phyloP scores from a whole-genome alignment of 2,888 invertebrate species.

The Mesorhabditis spiculigera region DNA sequence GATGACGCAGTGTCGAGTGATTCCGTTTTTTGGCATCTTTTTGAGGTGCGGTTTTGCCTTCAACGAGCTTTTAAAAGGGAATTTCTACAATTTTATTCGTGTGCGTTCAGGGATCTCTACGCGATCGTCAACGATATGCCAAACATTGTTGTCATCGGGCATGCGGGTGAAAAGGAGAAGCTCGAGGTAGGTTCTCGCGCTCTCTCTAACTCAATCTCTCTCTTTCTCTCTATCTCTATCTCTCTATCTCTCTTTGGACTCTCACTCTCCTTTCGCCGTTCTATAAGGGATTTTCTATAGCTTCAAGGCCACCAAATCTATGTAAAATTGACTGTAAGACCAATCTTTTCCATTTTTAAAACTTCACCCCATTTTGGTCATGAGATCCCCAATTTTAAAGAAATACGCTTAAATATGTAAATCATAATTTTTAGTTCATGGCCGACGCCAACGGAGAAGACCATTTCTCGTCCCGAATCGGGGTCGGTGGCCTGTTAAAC shows the following conservation, averaged over 20 bases:
- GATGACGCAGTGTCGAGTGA: slow-evolving; percentile 70
- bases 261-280: background rate
- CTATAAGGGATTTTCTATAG: background rate
- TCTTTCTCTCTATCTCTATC: no score
- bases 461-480: slow-evolving; percentile 74
- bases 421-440: slow-evolving; percentile 68
- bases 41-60: slow-evolving; percentile 11
- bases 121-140: slow-evolving; percentile 68
- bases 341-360: background rate
- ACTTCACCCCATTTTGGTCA: background rate
- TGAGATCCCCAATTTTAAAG: background rate
- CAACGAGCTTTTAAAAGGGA: background rate
- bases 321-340: slow-evolving; percentile 2
- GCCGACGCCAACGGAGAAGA: slow-evolving; percentile 80
- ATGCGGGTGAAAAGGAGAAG: slow-evolving; percentile 53
- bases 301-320: background rate
- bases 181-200: slow-evolving; percentile 43
- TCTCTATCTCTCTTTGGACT: background rate
- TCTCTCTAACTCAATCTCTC: background rate
- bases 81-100: background rate
- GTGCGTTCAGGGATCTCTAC: slow-evolving; percentile 73
- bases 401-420: background rate
- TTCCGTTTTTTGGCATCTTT: slow-evolving; percentile 89
- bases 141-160: slow-evolving; percentile 68
- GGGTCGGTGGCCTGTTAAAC: slow-evolving; percentile 74